A percentile compares a stretch with the other conserved stretches of the same genome.
Conservation (phyloP, 2,888 invertebrate species). For the Platycheirus albimanus region DNA sequence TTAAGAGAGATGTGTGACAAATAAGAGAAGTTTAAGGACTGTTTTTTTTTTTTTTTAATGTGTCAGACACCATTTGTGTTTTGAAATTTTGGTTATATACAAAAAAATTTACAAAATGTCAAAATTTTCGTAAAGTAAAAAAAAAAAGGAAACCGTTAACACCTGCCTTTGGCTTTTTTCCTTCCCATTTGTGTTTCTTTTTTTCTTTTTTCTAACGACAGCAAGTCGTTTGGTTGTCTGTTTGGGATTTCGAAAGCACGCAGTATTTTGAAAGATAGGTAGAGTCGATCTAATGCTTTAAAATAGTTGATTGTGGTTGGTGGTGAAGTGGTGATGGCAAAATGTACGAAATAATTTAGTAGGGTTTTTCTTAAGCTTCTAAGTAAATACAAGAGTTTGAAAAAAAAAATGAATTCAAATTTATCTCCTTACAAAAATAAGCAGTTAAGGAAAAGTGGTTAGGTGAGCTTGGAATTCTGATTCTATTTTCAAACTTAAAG, state of each 20-base stretch:
- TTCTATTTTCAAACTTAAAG: background rate
- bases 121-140: constrained; percentile 35
- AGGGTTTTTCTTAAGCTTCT: background rate
- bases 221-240: constrained; percentile 4
- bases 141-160: constrained; percentile 74
- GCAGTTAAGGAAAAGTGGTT: background rate
- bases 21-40: constrained; percentile 28
- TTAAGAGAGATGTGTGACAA: constrained; percentile 32
- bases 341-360: constrained; percentile 25
- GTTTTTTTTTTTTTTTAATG: constrained; percentile 21
- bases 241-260: constrained; percentile 41
- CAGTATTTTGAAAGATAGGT: constrained; percentile 32
- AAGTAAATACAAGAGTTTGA: background rate
- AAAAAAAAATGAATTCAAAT: background rate
- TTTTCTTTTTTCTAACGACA: constrained; percentile 38
- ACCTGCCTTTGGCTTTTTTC: constrained; percentile 80
- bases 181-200: constrained; percentile 48
- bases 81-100: constrained; percentile 48
- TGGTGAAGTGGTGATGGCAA: constrained; percentile 68
- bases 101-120: constrained; percentile 15
- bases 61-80: constrained; percentile 44
- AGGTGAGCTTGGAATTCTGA: background rate
- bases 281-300: constrained; percentile 17
- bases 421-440: background rate
- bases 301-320: constrained; percentile 54